A percentile compares a stretch with the other conserved stretches of the same genome.
Evolutionary conservation across 2,888 invertebrate species (phyloP).

Genomic region (Leptinotarsa peninsularis): DNA sequence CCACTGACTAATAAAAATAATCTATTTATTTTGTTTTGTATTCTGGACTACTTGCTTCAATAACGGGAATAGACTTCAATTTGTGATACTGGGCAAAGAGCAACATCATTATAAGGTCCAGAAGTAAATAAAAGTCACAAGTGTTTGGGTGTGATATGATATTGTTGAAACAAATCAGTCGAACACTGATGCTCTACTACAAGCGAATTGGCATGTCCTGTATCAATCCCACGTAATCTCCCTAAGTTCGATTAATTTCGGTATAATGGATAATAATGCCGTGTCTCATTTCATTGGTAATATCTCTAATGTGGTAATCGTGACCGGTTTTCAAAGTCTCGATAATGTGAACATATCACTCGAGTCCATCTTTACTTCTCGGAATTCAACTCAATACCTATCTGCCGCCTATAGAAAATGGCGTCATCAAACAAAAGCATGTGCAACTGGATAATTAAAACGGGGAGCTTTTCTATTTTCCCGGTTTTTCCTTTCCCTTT

Average conservation of each 20-base stretch:
- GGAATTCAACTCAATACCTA: constrained; percentile 37
- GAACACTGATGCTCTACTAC: not conserved
- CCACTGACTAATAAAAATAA: no score
- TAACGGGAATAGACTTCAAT: no score
- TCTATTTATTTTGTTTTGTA: no score
- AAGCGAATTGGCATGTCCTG: not conserved
- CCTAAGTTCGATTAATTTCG: constrained; percentile 21
- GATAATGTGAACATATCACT: constrained; percentile 21
- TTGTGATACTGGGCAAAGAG: no score
- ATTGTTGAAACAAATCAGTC: no score
- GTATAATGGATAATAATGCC: constrained; percentile 23
- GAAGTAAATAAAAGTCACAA: no score
- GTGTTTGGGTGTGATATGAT: no score
- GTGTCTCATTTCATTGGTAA: constrained; percentile 23
- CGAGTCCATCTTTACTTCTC: constrained; percentile 33
- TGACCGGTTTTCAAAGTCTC: constrained; percentile 14
- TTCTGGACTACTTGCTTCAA: no score
- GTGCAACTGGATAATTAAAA: constrained; percentile 63
- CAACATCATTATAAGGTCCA: no score
- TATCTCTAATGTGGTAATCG: constrained; percentile 26
- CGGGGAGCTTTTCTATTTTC: constrained; percentile 52
- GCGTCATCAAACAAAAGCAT: constrained; percentile 62
- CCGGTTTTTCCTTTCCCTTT: constrained; percentile 31
- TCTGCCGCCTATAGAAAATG: constrained; percentile 48
- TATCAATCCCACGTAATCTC: constrained; percentile 1